phyloP scores from a whole-genome alignment of 2,113 vertebrate species.

The Prunella fulvescens region DNA sequence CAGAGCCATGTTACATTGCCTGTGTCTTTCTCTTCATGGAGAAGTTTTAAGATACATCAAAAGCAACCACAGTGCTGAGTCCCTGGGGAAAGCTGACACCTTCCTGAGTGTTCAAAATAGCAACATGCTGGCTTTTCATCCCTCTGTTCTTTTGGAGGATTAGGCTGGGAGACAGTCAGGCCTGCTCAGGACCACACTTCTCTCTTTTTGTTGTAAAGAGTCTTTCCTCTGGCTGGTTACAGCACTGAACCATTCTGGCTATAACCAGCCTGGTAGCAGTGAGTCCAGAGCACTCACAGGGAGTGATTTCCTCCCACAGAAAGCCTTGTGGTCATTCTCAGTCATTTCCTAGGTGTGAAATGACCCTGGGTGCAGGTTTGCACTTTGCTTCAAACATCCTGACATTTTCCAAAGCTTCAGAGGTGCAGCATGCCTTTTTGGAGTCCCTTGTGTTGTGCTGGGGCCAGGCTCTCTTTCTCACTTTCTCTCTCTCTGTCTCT shows the following conservation, averaged over 20 bases:
- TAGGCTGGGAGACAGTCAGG: neutral
- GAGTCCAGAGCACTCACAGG: neutral
- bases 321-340: neutral
- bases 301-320: neutral
- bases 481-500: neutral
- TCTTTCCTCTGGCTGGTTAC: neutral
- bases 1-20: neutral
- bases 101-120: neutral
- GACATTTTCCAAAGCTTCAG: neutral
- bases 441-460: neutral
- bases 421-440: neutral
- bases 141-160: neutral
- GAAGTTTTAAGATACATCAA: neutral
- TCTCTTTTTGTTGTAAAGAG: neutral
- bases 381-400: neutral
- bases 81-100: neutral
- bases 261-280: neutral
- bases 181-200: neutral
- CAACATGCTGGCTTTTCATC: neutral
- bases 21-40: neutral
- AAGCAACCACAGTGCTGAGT: neutral
- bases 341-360: neutral
- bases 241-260: neutral
- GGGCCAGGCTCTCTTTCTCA: neutral
- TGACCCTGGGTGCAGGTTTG: neutral